A percentile compares a stretch with the other conserved stretches of the same genome.
These are phyloP conservation scores for Meriones unguiculatus DNA, from an alignment of 2,113 vertebrate genomes.

Conservation along the genomic window DNA sequence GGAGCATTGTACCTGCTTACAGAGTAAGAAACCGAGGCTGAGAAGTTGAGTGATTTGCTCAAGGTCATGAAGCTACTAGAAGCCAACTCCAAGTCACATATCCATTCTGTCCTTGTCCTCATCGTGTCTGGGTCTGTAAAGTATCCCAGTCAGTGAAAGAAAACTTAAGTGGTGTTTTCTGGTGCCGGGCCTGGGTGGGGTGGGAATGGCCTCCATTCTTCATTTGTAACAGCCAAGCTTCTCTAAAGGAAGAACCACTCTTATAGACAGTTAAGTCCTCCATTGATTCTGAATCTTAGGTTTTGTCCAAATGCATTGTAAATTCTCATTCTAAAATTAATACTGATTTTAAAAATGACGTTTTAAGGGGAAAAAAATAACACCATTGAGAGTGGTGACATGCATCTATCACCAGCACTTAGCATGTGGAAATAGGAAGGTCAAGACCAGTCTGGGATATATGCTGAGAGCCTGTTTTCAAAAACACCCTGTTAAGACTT, in stretches of 20 bases:
- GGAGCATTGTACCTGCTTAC: slow-evolving; percentile 8
- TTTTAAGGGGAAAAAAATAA: slow-evolving; percentile 11
- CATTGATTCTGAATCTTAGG: neutral
- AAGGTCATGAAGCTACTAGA: slow-evolving; percentile 63
- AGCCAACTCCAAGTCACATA: slow-evolving; percentile 4
- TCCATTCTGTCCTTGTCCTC: neutral
- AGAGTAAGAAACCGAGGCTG: slow-evolving; percentile 70
- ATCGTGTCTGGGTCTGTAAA: neutral
- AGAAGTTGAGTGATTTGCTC: slow-evolving; percentile 69
- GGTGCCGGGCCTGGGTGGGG: neutral
- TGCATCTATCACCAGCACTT: neutral
- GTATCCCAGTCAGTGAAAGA: neutral
- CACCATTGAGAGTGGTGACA: neutral
- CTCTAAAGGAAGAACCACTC: neutral
- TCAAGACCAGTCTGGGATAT: neutral
- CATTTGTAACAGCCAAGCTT: neutral
- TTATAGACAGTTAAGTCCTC: neutral
- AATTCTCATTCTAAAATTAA: neutral
- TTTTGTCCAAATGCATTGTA: neutral
- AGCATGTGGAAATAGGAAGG: neutral
- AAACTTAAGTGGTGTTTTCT: neutral
- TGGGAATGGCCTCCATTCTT: neutral
- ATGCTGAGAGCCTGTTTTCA: neutral
- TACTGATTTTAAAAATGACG: slow-evolving; percentile 6
- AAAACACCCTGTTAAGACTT: neutral